A percentile compares a stretch with the other conserved stretches of the same genome.
These are phyloP conservation scores for Mimas tiliae DNA, from an alignment of 2,888 invertebrate species.

Conservation along the genomic window DNA sequence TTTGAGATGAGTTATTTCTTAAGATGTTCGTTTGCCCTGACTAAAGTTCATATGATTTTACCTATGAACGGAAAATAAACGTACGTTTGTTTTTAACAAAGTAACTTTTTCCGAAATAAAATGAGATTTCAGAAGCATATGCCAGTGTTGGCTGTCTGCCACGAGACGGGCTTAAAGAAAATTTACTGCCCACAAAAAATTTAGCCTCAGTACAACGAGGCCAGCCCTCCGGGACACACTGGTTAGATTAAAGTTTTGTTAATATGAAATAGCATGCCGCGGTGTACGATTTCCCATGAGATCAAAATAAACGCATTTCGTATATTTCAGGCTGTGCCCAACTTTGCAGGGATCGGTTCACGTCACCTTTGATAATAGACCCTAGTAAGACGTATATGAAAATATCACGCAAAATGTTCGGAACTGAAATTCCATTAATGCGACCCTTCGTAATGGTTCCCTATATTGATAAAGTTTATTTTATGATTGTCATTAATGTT, in stretches of 20 bases:
- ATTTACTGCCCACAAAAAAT: conserved; percentile 74
- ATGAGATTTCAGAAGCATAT: conserved; percentile 62
- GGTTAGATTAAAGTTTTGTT: conserved; percentile 74
- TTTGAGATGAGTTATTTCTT: conserved; percentile 50
- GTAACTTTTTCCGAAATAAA: conserved; percentile 46
- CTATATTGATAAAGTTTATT: conserved; percentile 5
- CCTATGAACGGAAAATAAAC: conserved; percentile 39
- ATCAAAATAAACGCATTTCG: conserved; percentile 51
- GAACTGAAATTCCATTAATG: conserved; percentile 46
- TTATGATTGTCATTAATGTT: conserved; percentile 7
- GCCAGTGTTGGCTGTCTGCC: conserved; percentile 69
- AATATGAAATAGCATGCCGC: conserved; percentile 65
- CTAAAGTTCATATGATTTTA: neutral
- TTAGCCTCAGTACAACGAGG: conserved; percentile 50
- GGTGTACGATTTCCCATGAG: conserved; percentile 65
- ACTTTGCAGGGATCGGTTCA: conserved; percentile 47
- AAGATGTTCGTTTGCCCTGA: conserved; percentile 43
- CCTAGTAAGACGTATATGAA: conserved; percentile 41
- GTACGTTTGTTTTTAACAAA: conserved; percentile 38
- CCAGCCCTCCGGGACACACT: conserved; percentile 50
- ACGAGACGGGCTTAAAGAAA: conserved; percentile 69
- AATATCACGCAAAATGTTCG: conserved; percentile 42
- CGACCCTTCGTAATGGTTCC: conserved; percentile 1
- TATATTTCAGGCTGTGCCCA: conserved; percentile 49
- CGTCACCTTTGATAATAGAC: conserved; percentile 50